Base-by-base conservation (phyloP, 1,140 invertebrate species). In the Harpegnathos saltator region DNA sequence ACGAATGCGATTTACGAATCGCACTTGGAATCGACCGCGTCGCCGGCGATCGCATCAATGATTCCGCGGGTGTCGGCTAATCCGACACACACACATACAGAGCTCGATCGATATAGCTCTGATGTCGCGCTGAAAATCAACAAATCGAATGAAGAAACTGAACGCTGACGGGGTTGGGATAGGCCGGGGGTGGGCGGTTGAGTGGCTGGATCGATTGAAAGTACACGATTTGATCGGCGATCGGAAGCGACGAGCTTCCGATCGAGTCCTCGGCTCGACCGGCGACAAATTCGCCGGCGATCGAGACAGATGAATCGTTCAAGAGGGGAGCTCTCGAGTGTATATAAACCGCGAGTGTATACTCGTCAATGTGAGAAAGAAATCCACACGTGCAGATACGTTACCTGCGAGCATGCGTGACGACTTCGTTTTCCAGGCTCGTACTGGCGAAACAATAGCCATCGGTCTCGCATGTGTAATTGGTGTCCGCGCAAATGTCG, bases 401-500 rank as follows among this genome's bases (percentile, higher is more conserved):
- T 93, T 96, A 98, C 97, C 97, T 96, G 93, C 96, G 97, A 59
- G 96, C 96, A 92, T 96, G 95, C 78, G 95, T 95, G 82, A 96
- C 94, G 82, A 94, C 94, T 68, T 94, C 93, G 87, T 96, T 95
- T 68, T 96, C 95, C 84, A 96, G 92, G 80, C 96, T 96, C 74
- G 97, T 96, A 38, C 97, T 97, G 3, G 97, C 97, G 89, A 97
- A 98, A 93, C 97, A 98, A 89, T 96, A 97, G 22, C 98, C 98
- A 95, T 98, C 97, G 7, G 98, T 98, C 91, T 96, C 96, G 94
- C 98, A 98, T 44, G 97, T 97, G 90, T 96, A 94, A 93, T 98
- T 98, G n/a, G 94, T 95, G n/a, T 96, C 95, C 69, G 92, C 90
- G 92, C 97, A 98, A 90, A 97, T 96, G 91, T 97, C 97, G 94